Evolutionary conservation across 2,888 invertebrate species (phyloP), one percentile per base, ranked within the genome.

Genomic region (Malachius bipustulatus): DNA sequence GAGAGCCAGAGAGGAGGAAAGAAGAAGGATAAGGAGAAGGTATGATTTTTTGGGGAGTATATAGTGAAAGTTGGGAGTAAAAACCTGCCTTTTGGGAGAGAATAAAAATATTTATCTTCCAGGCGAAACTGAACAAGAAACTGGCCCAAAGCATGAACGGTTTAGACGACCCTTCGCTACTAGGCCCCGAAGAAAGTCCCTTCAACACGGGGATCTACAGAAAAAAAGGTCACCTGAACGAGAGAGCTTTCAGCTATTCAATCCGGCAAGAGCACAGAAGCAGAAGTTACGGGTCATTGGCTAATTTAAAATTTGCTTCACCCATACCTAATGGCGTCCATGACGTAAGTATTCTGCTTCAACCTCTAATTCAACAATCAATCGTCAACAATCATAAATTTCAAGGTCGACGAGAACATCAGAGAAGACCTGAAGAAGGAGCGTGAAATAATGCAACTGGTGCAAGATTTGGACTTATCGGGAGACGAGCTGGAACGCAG

Each of bases 261-360:
- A 91, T 91, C 55, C 69, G 91, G 37, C 90, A 91, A 60, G 91
- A 91, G 59, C 90, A 91, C 58, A 74, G 91, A 45, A 89, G 89
- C 58, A 72, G 91, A 41, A 90, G 89, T 52, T 90, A 91, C 61
- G 90, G 90, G 39, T 88, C 88, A 40, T 67, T 91, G 58, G 88
- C 90, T 41, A 90, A 89, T 57, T 67, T 91, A 42, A 88, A 89
- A 59, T 90, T 90, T 63, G 85, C 82, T 48, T 80, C 81, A 45
- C 82, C 83, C 1, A 59, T 63, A 41, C 63, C 64, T 1, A 64
- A 64, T 43, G 63, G 63, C 27, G 52, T 49, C 14, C 56, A 57
- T 39, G 64, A 63, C 38, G 61, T 62, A 50, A 57, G 59, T 54
- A n/a, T n/a, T n/a, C n/a, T n/a, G n/a, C n/a, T n/a, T n/a, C n/a